Conservation (phyloP, 2,113 vertebrate genomes). For the Malaclemys terrapin region DNA sequence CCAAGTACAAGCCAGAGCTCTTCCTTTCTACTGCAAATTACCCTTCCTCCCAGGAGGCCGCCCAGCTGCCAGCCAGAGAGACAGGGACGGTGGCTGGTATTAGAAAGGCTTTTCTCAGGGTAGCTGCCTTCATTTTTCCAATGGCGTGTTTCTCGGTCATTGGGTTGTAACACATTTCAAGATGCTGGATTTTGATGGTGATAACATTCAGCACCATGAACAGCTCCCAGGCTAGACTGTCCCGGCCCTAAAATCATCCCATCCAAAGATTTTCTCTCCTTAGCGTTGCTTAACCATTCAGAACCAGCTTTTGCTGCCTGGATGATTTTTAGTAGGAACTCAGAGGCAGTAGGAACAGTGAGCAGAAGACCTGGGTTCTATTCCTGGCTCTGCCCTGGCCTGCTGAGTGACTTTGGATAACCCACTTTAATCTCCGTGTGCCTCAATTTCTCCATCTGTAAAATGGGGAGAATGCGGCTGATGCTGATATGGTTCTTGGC, state of each 20-base stretch:
- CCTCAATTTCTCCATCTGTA: not conserved
- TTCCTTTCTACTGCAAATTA: fast-evolving
- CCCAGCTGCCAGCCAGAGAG: not conserved
- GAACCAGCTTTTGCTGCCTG: not conserved
- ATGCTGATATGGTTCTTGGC: not conserved
- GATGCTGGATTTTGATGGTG: not conserved
- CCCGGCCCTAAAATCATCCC: fast-evolving
- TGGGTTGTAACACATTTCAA: not conserved
- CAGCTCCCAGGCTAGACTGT: not conserved
- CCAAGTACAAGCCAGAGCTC: fast-evolving
- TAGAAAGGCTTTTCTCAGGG: not conserved
- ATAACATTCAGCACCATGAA: not conserved
- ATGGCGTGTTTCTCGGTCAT: fast-evolving
- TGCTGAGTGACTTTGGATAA: not conserved
- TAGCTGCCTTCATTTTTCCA: not conserved
- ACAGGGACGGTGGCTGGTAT: not conserved
- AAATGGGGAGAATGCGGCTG: not conserved
- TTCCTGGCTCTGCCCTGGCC: not conserved
- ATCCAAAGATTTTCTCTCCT: not conserved
- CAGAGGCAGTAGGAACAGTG: not conserved
- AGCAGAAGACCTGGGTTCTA: not conserved
- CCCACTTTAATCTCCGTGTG: not conserved
- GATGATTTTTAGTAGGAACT: not conserved
- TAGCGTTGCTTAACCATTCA: constrained; percentile 27
- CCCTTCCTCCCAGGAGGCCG: not conserved